A percentile compares a stretch with the other conserved stretches of the same genome.
These are phyloP conservation scores for Pseudorasbora parva DNA, from an alignment of 2,113 vertebrate genomes.

Conservation along the genomic window DNA sequence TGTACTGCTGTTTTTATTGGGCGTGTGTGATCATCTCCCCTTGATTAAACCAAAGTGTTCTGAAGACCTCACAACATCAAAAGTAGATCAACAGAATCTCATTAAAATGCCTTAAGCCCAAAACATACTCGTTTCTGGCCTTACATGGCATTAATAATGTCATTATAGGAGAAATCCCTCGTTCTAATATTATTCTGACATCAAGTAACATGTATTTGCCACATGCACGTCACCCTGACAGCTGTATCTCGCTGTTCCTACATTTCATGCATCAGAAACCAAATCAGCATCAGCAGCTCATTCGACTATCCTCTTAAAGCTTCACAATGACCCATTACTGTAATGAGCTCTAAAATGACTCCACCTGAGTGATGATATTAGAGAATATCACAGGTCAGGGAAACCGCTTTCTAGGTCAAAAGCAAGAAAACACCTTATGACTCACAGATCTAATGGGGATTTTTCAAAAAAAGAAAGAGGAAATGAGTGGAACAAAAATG, in stretches of 20 bases:
- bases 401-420: slow-evolving; percentile 9
- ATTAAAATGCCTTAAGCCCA: neutral
- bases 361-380: neutral
- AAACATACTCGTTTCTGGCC: neutral
- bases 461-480: neutral
- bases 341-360: neutral
- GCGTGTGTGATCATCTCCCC: neutral
- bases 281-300: neutral
- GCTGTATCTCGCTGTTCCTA: neutral
- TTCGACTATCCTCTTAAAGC: neutral
- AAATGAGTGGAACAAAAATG: neutral
- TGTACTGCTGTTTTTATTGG: neutral
- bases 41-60: neutral
- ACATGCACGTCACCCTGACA: neutral
- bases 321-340: neutral
- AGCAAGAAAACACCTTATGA: neutral
- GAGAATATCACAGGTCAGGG: slow-evolving; percentile 1
- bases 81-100: neutral
- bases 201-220: neutral
- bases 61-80: neutral
- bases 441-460: no score
- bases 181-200: neutral
- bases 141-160: neutral
- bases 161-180: neutral
- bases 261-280: neutral